Conservation (phyloP, 2,113 vertebrate genomes). For the Actenoides lindsayi region DNA sequence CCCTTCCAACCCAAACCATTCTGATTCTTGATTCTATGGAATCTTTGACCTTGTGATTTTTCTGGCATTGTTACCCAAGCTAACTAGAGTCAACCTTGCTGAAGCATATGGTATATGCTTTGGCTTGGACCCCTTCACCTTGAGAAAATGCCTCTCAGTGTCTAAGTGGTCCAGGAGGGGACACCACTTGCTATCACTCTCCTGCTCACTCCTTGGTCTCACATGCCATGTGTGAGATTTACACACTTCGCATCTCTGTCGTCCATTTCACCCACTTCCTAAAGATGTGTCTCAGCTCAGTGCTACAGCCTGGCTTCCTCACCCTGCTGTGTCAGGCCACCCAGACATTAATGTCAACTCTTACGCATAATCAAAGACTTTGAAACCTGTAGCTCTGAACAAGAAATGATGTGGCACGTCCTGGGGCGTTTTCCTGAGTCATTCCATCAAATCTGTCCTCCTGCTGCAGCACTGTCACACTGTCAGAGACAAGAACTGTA, state of each 20-base stretch:
- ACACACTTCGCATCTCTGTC: background rate
- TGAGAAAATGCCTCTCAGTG: background rate
- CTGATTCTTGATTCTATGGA: too few relatives aligned
- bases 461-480: background rate
- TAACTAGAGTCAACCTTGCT: background rate
- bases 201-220: background rate
- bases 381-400: background rate
- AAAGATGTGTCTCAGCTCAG: background rate
- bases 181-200: background rate
- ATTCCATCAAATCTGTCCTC: background rate
- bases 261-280: background rate
- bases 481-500: background rate
- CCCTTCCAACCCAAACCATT: too few relatives aligned
- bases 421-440: background rate
- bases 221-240: background rate
- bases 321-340: background rate
- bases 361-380: background rate
- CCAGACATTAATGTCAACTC: background rate
- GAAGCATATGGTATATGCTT: background rate
- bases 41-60: background rate
- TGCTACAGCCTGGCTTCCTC: background rate
- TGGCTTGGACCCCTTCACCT: background rate
- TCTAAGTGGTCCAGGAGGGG: background rate
- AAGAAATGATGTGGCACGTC: background rate
- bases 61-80: background rate